Conservation (phyloP, 1,140 invertebrate genomes). For the Argopecten irradians region DNA sequence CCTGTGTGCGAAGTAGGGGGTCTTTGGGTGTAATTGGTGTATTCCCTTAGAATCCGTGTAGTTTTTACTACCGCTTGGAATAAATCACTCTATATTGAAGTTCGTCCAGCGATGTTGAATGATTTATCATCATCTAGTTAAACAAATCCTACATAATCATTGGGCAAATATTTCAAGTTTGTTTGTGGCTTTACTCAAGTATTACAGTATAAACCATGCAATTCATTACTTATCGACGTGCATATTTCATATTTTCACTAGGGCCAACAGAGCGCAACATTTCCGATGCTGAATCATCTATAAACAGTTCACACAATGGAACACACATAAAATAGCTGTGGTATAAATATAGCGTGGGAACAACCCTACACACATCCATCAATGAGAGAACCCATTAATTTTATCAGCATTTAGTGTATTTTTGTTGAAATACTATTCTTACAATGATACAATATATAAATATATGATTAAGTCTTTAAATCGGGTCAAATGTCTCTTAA, state of each 20-base stretch:
- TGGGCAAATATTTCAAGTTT: not conserved
- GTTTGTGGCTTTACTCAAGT: not conserved
- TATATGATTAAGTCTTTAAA: not conserved
- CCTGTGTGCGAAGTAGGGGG: not conserved
- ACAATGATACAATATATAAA: not conserved
- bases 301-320: not conserved
- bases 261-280: conserved; percentile 2
- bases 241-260: not conserved
- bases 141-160: not conserved
- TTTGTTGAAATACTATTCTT: not conserved
- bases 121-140: not conserved
- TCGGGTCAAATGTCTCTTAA: not conserved
- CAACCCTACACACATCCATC: not conserved
- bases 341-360: not conserved
- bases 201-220: not conserved
- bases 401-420: not conserved
- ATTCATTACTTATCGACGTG: not conserved
- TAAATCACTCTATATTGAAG: not conserved
- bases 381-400: not conserved
- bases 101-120: not conserved
- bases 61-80: not conserved
- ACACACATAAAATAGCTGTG: not conserved
- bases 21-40: not conserved
- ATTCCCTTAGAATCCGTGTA: not conserved
- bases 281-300: not conserved